Conservation (phyloP, 2,797 vertebrate genomes). For the Melanotaenia pygmaea region DNA sequence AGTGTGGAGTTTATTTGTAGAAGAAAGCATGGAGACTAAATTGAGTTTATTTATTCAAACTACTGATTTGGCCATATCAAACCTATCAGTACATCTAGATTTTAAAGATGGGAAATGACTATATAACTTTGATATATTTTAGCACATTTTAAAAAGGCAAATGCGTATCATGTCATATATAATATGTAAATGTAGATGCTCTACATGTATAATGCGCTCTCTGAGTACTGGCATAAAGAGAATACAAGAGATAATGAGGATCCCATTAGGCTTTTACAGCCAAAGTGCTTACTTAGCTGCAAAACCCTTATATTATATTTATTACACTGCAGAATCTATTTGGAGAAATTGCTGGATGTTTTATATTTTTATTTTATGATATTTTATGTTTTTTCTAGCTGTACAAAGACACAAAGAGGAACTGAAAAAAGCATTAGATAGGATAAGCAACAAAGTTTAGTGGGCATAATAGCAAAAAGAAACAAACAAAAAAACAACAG, state of each 20-base stretch:
- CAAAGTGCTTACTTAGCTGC: slow-evolving; percentile 14
- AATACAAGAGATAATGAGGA: slow-evolving; percentile 13
- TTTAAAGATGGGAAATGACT: background rate
- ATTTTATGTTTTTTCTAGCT: slow-evolving; percentile 40
- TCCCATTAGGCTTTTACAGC: slow-evolving; percentile 9
- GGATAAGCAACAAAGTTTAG: slow-evolving; percentile 21
- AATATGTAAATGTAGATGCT: background rate
- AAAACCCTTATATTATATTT: slow-evolving; percentile 31
- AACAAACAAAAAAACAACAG: too few species aligned
- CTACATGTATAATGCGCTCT: background rate
- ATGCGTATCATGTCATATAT: background rate
- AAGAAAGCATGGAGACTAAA: slow-evolving; percentile 6
- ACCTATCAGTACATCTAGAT: background rate
- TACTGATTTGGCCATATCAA: too few species aligned
- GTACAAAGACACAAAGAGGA: slow-evolving; percentile 21
- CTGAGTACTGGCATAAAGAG: slow-evolving; percentile 4
- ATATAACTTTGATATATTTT: background rate
- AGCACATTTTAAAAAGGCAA: background rate
- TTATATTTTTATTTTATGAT: slow-evolving; percentile 31
- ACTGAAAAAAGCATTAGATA: slow-evolving; percentile 4
- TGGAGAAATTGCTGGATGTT: slow-evolving; percentile 35
- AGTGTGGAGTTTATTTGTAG: slow-evolving; percentile 9
- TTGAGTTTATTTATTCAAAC: background rate
- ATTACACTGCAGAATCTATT: slow-evolving; percentile 16
- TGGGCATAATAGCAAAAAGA: slow-evolving; percentile 1